Conservation (phyloP, 2,888 invertebrate genomes). For the Cordilura impudica region DNA sequence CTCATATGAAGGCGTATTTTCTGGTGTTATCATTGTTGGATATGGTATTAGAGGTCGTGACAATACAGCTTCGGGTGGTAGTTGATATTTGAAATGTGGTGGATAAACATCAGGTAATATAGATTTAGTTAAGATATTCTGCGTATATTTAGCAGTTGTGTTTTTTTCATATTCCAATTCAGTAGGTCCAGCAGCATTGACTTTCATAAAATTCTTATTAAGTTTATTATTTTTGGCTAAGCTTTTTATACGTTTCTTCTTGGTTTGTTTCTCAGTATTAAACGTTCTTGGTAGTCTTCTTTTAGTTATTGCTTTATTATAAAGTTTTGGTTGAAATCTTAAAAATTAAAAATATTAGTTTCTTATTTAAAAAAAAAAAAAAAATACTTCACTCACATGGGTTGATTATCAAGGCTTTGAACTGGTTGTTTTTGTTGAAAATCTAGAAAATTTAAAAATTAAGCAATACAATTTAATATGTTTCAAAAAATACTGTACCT, state of each 20-base stretch:
- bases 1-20: constrained; percentile 53
- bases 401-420: not conserved
- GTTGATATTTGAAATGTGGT: constrained; percentile 69
- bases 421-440: not conserved
- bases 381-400: not conserved
- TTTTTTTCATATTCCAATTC: no score
- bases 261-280: not conserved
- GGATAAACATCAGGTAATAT: constrained; percentile 69
- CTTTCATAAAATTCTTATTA: not conserved
- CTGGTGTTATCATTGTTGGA: constrained; percentile 50
- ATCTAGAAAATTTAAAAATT: not conserved
- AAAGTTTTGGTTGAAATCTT: not conserved
- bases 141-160: constrained; percentile 22
- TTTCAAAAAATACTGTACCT: no score
- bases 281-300: not conserved
- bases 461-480: not conserved
- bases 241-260: not conserved
- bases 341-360: not conserved
- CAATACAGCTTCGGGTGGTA: constrained; percentile 55
- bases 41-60: not conserved
- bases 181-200: no score
- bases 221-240: not conserved
- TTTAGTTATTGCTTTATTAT: no score
- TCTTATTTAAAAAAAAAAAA: no score
- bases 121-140: constrained; percentile 35